Base-by-base conservation (phyloP, 2,888 invertebrate species). In the Mystacides longicornis region DNA sequence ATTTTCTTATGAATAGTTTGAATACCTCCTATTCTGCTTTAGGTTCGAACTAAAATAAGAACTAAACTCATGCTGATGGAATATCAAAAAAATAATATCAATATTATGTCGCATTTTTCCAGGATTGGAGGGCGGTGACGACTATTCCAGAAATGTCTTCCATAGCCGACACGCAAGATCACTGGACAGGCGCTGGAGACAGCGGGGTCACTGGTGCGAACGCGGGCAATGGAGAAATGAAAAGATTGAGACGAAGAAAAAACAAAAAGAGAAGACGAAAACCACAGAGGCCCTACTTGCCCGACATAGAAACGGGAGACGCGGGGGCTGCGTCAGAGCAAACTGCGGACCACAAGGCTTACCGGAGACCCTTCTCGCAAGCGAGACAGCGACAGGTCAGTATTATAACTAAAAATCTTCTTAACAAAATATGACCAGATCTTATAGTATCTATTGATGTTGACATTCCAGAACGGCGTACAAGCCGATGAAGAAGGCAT, bases 101-200 rank as follows among this genome's bases (percentile, higher is more conserved):
- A n/a, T n/a, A n/a, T n/a, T n/a, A n/a, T n/a, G n/a, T n/a, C n/a
- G n/a, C n/a, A n/a, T 57, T 4, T 14, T 77, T 80, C 59, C 75
- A 81, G 81, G 68, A 73, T 61, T 81, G 80, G 80, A 70, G 73
- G 65, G 70, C 70, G 11, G 66, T 80, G 20, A 75, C 18, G 11
- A 11, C 43, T 7, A 31, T 7, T 14, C 7, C 31, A 9, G 7
- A 7, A 11, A 16, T 14, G 50, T 59, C 61, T 54, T 62, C 66
- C 56, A 7, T n/a, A 51, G 56, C 71, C 75, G 5, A 64, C 43
- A 69, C 11, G 65, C 68, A 42, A 72, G 45, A 73, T 70, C 57
- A 71, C 70, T 64, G 66, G 66, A n/a, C 71, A 69, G 21, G 54
- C 14, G 5, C 31, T 62, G 55, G 49, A 69, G 63, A 76, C 74